These are phyloP conservation scores for Perizoma flavofasciatum DNA, from an alignment of 2,888 invertebrate genomes.

Conservation along the genomic window DNA sequence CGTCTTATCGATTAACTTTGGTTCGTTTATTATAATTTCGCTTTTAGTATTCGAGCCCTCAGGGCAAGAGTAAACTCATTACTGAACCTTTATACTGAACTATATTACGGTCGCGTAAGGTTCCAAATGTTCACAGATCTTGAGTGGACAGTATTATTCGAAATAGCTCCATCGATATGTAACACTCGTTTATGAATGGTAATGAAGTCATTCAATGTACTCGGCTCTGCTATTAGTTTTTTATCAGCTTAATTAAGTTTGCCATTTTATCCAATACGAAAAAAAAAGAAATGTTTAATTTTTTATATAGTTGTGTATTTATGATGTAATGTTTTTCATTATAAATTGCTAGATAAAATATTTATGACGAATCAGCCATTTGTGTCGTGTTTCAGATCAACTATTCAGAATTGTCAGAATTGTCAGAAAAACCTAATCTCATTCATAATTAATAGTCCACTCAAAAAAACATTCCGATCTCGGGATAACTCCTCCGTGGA, in stretches of 20 bases:
- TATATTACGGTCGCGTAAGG: slow-evolving; percentile 15
- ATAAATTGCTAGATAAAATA: too few relatives aligned
- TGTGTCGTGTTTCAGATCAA: too few relatives aligned
- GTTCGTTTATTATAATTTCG: slow-evolving; percentile 37
- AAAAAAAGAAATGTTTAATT: too few relatives aligned
- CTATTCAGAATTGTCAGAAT: too few relatives aligned
- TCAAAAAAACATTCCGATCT: too few relatives aligned
- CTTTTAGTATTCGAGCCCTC: slow-evolving; percentile 45
- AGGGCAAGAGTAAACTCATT: slow-evolving; percentile 49
- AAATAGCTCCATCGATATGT: slow-evolving; percentile 32
- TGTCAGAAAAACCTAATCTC: too few relatives aligned
- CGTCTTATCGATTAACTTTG: slow-evolving; percentile 28
- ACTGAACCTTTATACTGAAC: slow-evolving; percentile 25
- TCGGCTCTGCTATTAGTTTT: slow-evolving; percentile 25
- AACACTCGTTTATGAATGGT: slow-evolving; percentile 40
- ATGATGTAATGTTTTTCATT: too few relatives aligned
- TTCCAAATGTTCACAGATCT: slow-evolving; percentile 5
- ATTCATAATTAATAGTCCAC: too few relatives aligned
- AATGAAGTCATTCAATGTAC: slow-evolving; percentile 41
- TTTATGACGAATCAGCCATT: too few relatives aligned
- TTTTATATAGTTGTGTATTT: too few relatives aligned
- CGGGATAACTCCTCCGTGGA: too few relatives aligned
- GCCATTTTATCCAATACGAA: too few relatives aligned
- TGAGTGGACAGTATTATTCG: slow-evolving; percentile 11
- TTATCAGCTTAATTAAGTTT: slow-evolving; percentile 17